Evolutionary conservation across 2,113 vertebrate genomes (phyloP), one percentile per base, ranked within the genome.

Genomic region (Malurus melanocephalus): DNA sequence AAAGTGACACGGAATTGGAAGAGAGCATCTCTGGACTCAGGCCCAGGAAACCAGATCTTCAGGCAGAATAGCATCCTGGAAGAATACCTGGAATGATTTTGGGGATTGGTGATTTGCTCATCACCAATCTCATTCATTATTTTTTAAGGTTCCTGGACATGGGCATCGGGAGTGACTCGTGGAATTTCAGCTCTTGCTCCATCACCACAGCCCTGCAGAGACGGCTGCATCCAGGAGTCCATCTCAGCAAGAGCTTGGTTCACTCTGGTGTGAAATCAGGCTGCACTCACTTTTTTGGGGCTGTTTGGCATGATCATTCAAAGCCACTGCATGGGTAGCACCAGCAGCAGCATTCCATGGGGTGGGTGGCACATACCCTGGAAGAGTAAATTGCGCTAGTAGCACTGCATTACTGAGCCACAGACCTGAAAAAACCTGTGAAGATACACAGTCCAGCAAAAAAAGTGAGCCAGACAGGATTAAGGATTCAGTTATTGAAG

Each of bases 401-500:
- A 88, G 59, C 18, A 33, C 89, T 49, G 24, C 11, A 19, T 53
- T 90, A 61, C 62, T 73, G 62, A 92, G 78, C n/a, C 46, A 51
- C 0, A 82, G 69, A 68, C 51, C 62, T 61, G 74, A 49, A 86
- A 92, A 85, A 78, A 84, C 8, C n/a, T 84, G 38, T 71, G 51
- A 87, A 88, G 75, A 76, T 72, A 72, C 11, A 59, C 43, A 87
- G 52, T 16, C 33, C 61, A 87, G 61, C 9, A 71, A 88, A 93
- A 87, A 48, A 64, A 56, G 30, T 14, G 72, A 90, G 55, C 18
- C 49, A 68, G 77, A 42, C 9, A 62, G 51, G 30, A 79, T 76
- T 85, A 67, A 90, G 75, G 78, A n/a, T n/a, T 71, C 49, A 79
- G 12, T 38, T 79, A 75, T 80, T 62, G 88, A 92, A 94, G 80